phyloP scores from a whole-genome alignment of 35 echinoderm and acorn worm species.

The Anneissia japonica region DNA sequence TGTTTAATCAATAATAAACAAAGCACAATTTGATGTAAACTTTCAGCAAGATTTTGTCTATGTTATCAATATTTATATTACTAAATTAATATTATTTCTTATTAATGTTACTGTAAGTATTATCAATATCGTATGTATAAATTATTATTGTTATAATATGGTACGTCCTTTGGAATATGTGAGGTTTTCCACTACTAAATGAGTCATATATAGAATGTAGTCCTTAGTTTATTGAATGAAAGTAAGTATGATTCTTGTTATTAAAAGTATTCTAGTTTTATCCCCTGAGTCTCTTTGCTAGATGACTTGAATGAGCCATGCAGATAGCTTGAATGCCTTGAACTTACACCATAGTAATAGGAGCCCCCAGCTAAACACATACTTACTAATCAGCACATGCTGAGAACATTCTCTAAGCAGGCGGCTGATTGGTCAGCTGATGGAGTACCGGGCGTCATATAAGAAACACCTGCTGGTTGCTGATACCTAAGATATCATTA shows the following conservation, averaged over 20 bases:
- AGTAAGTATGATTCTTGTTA: not conserved
- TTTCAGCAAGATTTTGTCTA: too few species aligned
- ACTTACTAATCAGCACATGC: not conserved
- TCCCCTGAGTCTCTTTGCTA: not conserved
- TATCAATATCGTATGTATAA: too few species aligned
- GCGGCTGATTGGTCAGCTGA: not conserved
- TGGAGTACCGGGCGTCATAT: not conserved
- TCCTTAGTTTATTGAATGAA: not conserved
- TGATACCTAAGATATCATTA: not conserved
- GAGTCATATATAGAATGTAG: too few species aligned
- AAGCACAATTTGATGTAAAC: too few species aligned
- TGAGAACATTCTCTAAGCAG: not conserved
- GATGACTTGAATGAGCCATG: not conserved
- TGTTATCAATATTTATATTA: too few species aligned
- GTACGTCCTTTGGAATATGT: too few species aligned
- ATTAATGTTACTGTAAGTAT: too few species aligned
- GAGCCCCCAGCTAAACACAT: not conserved
- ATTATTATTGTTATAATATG: too few species aligned
- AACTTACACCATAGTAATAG: not conserved
- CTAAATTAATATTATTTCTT: too few species aligned
- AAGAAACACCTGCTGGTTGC: not conserved
- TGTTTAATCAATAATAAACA: too few species aligned
- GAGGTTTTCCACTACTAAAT: too few species aligned
- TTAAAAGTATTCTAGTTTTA: not conserved
- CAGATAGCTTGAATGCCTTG: not conserved